Percentiles rank a stretch among this genome's conserved stretches.
Evolutionary conservation across 2,888 invertebrate species (phyloP).

Genomic region (Tetramorium bicarinatum): DNA sequence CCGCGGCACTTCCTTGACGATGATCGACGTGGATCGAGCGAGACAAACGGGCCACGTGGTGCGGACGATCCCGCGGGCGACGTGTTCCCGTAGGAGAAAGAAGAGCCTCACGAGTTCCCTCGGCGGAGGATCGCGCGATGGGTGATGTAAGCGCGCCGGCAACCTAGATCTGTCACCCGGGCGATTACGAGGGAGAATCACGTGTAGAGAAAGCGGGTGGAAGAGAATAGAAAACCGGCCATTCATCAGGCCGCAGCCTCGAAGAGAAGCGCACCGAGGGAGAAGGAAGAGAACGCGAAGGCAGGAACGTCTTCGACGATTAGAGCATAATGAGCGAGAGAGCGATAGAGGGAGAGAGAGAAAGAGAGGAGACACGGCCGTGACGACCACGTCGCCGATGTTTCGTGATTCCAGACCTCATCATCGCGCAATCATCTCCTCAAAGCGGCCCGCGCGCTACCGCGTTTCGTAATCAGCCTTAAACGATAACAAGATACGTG

Average conservation of each 20-base stretch:
- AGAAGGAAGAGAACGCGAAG: slow-evolving; percentile 1
- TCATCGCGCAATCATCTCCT: slow-evolving; percentile 80
- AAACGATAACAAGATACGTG: slow-evolving; percentile 81
- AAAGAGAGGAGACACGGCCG: slow-evolving; percentile 44
- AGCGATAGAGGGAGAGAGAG: background rate
- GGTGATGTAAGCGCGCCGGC: slow-evolving; percentile 73
- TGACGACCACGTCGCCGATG: slow-evolving; percentile 66
- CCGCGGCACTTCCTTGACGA: slow-evolving; percentile 66
- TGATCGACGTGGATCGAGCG: slow-evolving; percentile 68
- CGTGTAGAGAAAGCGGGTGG: slow-evolving; percentile 62
- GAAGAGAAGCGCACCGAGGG: slow-evolving; percentile 60
- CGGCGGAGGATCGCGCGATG: slow-evolving; percentile 46
- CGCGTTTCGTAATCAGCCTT: slow-evolving; percentile 79
- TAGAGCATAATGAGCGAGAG: slow-evolving; percentile 16
- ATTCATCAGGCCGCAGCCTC: slow-evolving; percentile 78
- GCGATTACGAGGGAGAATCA: slow-evolving; percentile 75
- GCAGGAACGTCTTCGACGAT: slow-evolving; percentile 20
- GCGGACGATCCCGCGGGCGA: slow-evolving; percentile 56
- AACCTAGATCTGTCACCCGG: slow-evolving; percentile 83
- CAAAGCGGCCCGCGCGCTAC: slow-evolving; percentile 73
- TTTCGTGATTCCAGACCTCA: slow-evolving; percentile 79
- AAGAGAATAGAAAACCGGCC: slow-evolving; percentile 67
- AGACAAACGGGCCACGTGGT: slow-evolving; percentile 49
- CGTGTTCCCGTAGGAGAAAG: slow-evolving; percentile 33
- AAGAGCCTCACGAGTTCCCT: slow-evolving; percentile 36